Evolutionary conservation across 2,113 vertebrate species (phyloP).

Genomic region (Nothobranchius furzeri): DNA sequence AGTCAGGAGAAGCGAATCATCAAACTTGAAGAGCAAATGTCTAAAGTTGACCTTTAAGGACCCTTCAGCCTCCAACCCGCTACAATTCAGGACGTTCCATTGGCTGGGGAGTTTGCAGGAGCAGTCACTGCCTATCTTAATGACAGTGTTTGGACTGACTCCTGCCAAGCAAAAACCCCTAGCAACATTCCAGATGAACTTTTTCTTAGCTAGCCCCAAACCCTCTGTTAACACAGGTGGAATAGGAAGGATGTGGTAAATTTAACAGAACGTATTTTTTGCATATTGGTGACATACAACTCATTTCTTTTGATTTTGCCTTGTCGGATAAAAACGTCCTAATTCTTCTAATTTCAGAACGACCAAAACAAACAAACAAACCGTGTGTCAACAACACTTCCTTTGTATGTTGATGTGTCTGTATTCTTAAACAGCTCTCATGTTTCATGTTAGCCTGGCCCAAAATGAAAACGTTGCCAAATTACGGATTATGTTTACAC

Average conservation of each 20-base stretch:
- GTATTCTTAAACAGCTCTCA: conserved; percentile 57
- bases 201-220: conserved; percentile 71
- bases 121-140: conserved; percentile 75
- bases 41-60: conserved; percentile 87
- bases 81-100: conserved; percentile 78
- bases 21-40: conserved; percentile 95
- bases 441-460: conserved; percentile 52
- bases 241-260: conserved; percentile 63
- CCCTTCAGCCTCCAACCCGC: conserved; percentile 42
- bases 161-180: conserved; percentile 68
- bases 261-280: conserved; percentile 57
- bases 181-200: conserved; percentile 85
- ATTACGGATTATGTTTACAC: conserved; percentile 66
- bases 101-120: conserved; percentile 73
- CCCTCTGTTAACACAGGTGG: conserved; percentile 74
- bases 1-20: conserved; percentile 93
- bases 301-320: conserved; percentile 76
- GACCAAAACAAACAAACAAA: conserved; percentile 53
- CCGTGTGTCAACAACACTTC: conserved; percentile 37
- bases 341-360: conserved; percentile 59
- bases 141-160: conserved; percentile 78
- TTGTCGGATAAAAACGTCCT: conserved; percentile 59
- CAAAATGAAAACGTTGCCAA: conserved; percentile 69
- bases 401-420: conserved; percentile 28
- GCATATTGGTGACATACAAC: conserved; percentile 75